Conservation (phyloP, 2,113 vertebrate genomes). For the Paradisaea rubra region DNA sequence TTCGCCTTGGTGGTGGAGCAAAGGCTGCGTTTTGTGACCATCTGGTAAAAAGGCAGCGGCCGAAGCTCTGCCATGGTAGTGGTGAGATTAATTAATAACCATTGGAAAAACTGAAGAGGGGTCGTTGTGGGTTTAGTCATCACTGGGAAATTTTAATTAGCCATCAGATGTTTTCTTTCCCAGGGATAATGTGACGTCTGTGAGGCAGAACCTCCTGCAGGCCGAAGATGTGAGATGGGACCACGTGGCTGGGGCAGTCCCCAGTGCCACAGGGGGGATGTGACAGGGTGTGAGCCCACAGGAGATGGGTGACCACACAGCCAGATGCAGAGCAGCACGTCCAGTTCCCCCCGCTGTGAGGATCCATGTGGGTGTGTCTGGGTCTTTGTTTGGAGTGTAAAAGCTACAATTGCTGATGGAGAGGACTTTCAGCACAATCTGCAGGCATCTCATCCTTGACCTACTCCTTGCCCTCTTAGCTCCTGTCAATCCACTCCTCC, state of each 20-base stretch:
- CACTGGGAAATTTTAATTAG: neutral
- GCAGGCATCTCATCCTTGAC: neutral
- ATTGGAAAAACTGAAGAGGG: neutral
- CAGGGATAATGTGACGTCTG: accelerated
- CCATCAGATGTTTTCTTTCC: neutral
- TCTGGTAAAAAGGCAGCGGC: neutral
- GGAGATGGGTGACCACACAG: neutral
- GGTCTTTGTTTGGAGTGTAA: neutral
- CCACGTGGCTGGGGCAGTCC: neutral
- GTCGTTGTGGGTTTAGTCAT: neutral
- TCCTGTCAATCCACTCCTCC: neutral
- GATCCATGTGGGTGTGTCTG: neutral
- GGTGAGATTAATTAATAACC: neutral
- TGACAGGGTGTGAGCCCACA: neutral
- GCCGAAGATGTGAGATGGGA: accelerated
- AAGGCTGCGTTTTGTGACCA: neutral
- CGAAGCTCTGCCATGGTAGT: neutral
- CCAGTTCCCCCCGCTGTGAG: neutral
- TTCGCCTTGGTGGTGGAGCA: accelerated
- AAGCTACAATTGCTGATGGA: accelerated
- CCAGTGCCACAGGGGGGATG: accelerated
- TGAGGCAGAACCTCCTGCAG: neutral
- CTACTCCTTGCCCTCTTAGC: neutral
- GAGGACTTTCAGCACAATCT: neutral
- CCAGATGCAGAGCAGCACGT: neutral